Conservation (phyloP, 2,888 invertebrate genomes). For the Euproctis similis region DNA sequence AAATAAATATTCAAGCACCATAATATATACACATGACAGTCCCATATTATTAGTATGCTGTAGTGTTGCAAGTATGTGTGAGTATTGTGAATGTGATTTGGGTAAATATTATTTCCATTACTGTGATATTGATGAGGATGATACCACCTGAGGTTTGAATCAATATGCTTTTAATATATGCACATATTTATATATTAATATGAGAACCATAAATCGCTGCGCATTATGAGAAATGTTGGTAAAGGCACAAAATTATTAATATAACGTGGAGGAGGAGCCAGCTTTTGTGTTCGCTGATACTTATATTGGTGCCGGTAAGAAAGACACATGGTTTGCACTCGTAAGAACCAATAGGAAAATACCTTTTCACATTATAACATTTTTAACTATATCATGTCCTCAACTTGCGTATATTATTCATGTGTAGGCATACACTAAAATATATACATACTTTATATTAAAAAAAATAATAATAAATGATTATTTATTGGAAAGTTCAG, state of each 20-base stretch:
- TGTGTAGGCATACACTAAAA: conserved; percentile 56
- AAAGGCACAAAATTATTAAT: conserved; percentile 56
- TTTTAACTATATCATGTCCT: conserved; percentile 76
- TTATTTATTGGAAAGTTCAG: conserved; percentile 69
- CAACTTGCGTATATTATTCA: conserved; percentile 65
- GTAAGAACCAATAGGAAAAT: conserved; percentile 68
- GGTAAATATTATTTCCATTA: conserved; percentile 50
- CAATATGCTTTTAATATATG: too few relatives aligned
- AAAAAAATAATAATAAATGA: too few relatives aligned
- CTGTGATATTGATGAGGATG: conserved; percentile 68
- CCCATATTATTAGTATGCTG: conserved; percentile 18
- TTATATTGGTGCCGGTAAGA: conserved; percentile 62
- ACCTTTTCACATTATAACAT: conserved; percentile 75
- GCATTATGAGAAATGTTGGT: conserved; percentile 46
- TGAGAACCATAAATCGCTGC: conserved; percentile 33
- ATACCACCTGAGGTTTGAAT: conserved; percentile 50
- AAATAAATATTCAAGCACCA: conserved; percentile 5
- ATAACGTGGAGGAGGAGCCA: conserved; percentile 65
- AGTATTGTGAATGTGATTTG: conserved; percentile 37
- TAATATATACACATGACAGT: conserved; percentile 9
- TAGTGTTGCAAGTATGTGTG: conserved; percentile 42
- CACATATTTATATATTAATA: too few relatives aligned
- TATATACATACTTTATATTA: conserved; percentile 39
- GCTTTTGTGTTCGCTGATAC: conserved; percentile 65
- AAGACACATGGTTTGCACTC: conserved; percentile 53